A percentile compares a stretch with the other conserved stretches of the same genome.
phyloP scores from a whole-genome alignment of 2,113 vertebrate genomes.

The Nycticryphes semicollaris region DNA sequence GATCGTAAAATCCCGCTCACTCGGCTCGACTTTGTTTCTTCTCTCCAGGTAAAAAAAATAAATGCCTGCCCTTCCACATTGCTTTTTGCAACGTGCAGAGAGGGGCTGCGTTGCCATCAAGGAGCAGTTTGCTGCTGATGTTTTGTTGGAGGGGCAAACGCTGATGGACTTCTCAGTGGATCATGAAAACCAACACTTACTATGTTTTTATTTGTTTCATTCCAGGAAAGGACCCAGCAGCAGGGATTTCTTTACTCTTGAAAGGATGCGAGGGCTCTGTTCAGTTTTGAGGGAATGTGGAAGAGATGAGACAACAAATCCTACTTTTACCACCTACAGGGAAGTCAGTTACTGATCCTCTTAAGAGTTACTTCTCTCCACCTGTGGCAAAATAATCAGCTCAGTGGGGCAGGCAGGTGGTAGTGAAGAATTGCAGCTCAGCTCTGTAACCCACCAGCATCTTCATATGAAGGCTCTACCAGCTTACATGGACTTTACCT shows the following conservation, averaged over 20 bases:
- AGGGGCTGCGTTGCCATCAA: neutral
- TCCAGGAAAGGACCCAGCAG: neutral
- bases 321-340: neutral
- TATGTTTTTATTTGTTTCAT: neutral
- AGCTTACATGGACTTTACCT: neutral
- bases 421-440: neutral
- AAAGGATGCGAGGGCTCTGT: neutral
- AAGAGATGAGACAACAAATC: neutral
- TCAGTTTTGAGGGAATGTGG: neutral
- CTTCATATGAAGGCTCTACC: neutral
- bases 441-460: neutral
- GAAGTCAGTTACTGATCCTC: neutral
- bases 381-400: neutral
- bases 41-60: neutral
- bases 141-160: neutral
- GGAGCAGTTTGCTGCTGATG: neutral
- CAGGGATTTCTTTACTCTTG: neutral
- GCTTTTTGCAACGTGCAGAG: neutral
- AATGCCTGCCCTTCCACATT: neutral
- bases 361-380: neutral
- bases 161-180: neutral
- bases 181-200: neutral
- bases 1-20: neutral
- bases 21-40: neutral
- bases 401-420: neutral